Base-by-base conservation (phyloP, 2,113 vertebrate genomes). In the Lamprotornis superbus region DNA sequence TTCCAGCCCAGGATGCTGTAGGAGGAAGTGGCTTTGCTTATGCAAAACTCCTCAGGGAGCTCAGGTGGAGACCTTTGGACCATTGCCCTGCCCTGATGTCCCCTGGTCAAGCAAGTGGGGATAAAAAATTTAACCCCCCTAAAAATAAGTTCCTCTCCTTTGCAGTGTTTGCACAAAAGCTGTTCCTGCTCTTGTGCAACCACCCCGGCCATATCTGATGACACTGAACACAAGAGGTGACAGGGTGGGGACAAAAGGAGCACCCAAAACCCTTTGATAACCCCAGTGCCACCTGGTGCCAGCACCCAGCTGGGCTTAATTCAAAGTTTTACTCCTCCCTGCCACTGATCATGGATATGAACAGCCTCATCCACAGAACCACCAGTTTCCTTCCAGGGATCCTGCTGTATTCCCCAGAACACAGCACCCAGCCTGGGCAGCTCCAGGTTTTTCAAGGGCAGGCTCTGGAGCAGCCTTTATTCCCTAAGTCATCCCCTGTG, bases 401-500 rank as follows among this genome's bases (percentile, higher is more conserved):
- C 30, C n/a, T 22, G 33, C 63, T 27, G 10, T 24, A 17, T 15
- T 53, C 37, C 46, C 37, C 23, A 12, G 84, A 23, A 37, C 2
- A 3, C 13, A 30, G 65, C 16, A 4, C 1, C 50, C 4, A 4
- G 30, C 13, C 76, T 65, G 71, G 21, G 84, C 78, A 87, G 90
- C 73, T 42, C 42, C 35, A 6, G n/a, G 1, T 24, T 5, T 67
- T 33, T 12, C 3, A 4, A 50, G 49, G 49, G 49, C 49, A 50
- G 49, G 49, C 49, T 50, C 49, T 50, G 71, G 65, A 88, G 70
- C 65, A 74, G 50, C 12, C 1, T 73, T 86, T n/a, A 17, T 12
- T 30, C 23, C 11, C 24, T 5, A 3, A 15, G 5, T 71, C n/a
- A 52, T 15, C 8, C 0, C 42, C 37, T 3, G 52, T 0, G 1